These are phyloP conservation scores for Arbacia lixula DNA, from an alignment of 53 echinoderm and acorn worm species.

Conservation along the genomic window DNA sequence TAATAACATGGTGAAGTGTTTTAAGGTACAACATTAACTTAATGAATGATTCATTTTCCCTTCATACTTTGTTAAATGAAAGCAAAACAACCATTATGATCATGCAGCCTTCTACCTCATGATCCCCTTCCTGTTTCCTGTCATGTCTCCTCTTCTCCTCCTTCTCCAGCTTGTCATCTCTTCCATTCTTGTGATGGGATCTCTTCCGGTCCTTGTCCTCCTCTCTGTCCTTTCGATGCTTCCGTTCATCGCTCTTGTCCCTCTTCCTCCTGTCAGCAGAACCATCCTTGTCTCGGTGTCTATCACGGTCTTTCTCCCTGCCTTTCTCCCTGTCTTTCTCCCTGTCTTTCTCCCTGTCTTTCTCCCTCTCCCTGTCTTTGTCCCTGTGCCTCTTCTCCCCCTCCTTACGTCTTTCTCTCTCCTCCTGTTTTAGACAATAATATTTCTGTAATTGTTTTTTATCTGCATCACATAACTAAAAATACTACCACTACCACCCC, in stretches of 20 bases:
- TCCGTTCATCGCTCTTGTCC: constrained; percentile 27
- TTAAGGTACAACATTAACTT: too few relatives aligned
- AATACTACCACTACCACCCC: too few relatives aligned
- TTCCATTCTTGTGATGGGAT: constrained; percentile 55
- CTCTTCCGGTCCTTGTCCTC: constrained; percentile 52
- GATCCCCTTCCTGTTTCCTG: constrained; percentile 1
- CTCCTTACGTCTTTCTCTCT: constrained; percentile 36
- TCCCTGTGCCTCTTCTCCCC: constrained; percentile 37
- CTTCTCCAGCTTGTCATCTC: constrained; percentile 28
- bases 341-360: constrained; percentile 5
- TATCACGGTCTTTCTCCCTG: constrained; percentile 27
- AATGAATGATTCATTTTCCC: too few relatives aligned
- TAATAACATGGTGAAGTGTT: too few relatives aligned
- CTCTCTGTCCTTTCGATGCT: constrained; percentile 40
- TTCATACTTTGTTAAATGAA: too few relatives aligned
- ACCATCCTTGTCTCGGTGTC: constrained; percentile 43
- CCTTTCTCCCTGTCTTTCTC: constrained; percentile 1
- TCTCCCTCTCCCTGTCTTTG: constrained; percentile 25
- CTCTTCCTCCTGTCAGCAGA: neutral
- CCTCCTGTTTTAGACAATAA: constrained; percentile 28
- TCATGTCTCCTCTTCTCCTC: constrained; percentile 25
- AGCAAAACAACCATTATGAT: neutral
- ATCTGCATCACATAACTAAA: too few relatives aligned
- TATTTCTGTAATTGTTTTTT: neutral
- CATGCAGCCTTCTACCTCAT: constrained; percentile 2